These are phyloP conservation scores for Myanophis thanlyinensis DNA, from an alignment of 2,113 vertebrate genomes.

Conservation along the genomic window DNA sequence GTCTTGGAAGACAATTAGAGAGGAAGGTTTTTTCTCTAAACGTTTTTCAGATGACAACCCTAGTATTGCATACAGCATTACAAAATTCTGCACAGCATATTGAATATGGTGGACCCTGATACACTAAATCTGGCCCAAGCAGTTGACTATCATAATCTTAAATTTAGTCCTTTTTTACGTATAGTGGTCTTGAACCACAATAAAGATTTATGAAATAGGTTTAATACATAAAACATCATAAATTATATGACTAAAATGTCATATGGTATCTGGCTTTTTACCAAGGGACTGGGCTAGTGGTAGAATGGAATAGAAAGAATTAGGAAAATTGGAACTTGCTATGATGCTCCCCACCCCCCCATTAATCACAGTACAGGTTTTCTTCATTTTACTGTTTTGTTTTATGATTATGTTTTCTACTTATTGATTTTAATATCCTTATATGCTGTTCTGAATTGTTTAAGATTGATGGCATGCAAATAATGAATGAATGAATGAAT, in stretches of 20 bases:
- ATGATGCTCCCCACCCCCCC: not conserved
- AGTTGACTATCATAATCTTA: not conserved
- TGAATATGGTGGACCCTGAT: not conserved
- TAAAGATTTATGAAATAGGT: not conserved
- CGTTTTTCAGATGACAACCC: not conserved
- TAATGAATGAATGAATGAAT: too few species aligned
- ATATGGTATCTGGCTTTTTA: not conserved
- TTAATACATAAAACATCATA: not conserved
- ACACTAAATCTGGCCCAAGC: not conserved
- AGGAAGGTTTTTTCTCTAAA: slow-evolving; percentile 35
- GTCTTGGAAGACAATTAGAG: slow-evolving; percentile 26
- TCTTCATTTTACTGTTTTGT: not conserved
- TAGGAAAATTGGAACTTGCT: not conserved
- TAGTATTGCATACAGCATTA: not conserved
- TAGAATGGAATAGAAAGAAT: not conserved
- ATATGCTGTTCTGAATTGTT: not conserved
- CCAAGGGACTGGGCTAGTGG: not conserved
- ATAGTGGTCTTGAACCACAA: not conserved
- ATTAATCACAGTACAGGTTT: not conserved
- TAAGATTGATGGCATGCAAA: not conserved
- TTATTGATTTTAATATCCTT: not conserved
- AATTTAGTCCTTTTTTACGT: not conserved
- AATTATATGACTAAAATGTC: not conserved
- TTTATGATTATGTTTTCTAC: not conserved
- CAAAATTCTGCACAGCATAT: not conserved